Evolutionary conservation across 2,113 vertebrate species (phyloP).

Genomic region (Ciconia boyciana): DNA sequence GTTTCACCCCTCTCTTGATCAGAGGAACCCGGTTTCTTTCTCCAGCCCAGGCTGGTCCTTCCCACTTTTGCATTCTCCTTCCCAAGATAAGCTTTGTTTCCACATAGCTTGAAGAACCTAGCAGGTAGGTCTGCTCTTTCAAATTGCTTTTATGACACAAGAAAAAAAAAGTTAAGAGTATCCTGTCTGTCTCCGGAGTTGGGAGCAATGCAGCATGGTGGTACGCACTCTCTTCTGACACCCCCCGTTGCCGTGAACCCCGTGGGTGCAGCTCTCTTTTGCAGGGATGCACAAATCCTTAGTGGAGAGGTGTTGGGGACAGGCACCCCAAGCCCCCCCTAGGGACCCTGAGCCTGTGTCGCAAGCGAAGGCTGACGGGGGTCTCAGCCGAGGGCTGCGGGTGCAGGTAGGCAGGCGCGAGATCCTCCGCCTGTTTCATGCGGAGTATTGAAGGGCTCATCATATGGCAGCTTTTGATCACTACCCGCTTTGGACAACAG

Average conservation of each 20-base stretch:
- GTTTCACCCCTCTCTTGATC: neutral
- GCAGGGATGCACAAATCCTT: neutral
- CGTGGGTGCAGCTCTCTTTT: neutral
- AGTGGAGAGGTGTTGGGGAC: neutral
- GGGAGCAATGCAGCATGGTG: neutral
- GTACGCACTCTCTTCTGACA: neutral
- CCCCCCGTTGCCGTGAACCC: rapidly evolving
- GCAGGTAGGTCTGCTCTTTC: neutral
- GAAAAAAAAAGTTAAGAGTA: neutral
- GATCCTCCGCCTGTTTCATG: neutral
- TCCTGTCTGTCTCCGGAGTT: neutral
- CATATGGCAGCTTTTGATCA: slow-evolving; percentile 10
- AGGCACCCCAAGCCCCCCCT: neutral
- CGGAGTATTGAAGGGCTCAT: neutral
- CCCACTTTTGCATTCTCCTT: neutral
- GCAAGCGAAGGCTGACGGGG: rapidly evolving
- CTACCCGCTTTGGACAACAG: slow-evolving; percentile 25
- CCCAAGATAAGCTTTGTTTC: neutral
- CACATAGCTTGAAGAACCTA: neutral
- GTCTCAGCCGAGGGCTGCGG: neutral
- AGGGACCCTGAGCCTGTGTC: neutral
- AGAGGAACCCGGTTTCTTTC: neutral
- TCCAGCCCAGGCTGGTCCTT: neutral
- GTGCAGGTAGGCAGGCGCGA: rapidly evolving
- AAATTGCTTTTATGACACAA: neutral